Evolutionary conservation across 2,797 vertebrate species (phyloP), one percentile per base, ranked within the genome.

Genomic region (Sarcoramphus papa): DNA sequence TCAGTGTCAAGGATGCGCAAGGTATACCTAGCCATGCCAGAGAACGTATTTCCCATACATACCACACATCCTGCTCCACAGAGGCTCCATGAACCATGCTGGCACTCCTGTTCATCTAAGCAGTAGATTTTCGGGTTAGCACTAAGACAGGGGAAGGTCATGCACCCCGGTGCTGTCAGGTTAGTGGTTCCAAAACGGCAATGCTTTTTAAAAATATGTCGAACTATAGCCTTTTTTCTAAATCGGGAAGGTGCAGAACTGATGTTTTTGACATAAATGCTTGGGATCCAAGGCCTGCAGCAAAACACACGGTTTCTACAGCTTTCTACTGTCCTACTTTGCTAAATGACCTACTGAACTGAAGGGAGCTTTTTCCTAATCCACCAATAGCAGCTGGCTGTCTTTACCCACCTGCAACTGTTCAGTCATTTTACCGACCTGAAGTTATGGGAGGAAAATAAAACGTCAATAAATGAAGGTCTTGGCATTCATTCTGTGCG

Each of bases 381-480:
- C 35, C 64, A 50, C 65, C 53, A 82, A 56, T 43, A 85, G 60
- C 83, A 91, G 30, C 62, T 68, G 59, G 20, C 7, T 84, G 12
- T 37, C 27, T 80, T 79, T 76, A 40, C 24, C 57, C 1, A 0
- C 69, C 53, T 73, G 43, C 28, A 73, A 47, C 35, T 59, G 48
- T 67, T 93, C 74, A 8, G 9, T 82, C 28, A 33, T 90, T 90
- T 93, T 85, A 67, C 60, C 4, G 16, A 64, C 50, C 62, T 74
- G 40, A 86, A 93, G 57, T 91, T 92, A 86, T 14, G 51, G 41
- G 45, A 87, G 60, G 31, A 94, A 97, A 97, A 97, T 68, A 96
- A 97, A 97, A 97, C 70, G 77, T 93, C 93, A 97, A 96, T 97
- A 98, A 98, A 97, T 96, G 74, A 95, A 97, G 88, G 93, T 96